phyloP scores from a whole-genome alignment of 2,113 vertebrate species.

The Hepsetus odoe region DNA sequence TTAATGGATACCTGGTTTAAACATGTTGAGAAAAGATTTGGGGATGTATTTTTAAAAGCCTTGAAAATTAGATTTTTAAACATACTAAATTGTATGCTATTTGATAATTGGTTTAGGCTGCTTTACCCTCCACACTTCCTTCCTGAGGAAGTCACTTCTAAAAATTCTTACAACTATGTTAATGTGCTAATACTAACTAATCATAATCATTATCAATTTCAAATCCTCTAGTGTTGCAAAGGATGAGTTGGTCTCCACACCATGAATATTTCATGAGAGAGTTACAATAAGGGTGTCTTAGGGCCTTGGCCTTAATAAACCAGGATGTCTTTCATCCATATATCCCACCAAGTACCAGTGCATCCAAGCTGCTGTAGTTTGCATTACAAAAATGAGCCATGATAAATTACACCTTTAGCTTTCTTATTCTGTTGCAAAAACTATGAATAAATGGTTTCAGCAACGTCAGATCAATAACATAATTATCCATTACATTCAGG shows the following conservation, averaged over 20 bases:
- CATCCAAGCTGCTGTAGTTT: background rate
- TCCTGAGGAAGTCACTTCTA: too few species aligned
- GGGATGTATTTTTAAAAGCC: too few species aligned
- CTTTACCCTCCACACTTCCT: background rate
- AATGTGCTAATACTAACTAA: too few species aligned
- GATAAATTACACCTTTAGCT: background rate
- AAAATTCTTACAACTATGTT: background rate
- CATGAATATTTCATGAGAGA: background rate
- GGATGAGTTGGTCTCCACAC: background rate
- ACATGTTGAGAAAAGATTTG: too few species aligned
- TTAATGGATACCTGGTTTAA: too few species aligned
- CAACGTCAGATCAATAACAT: background rate
- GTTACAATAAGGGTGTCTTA: background rate
- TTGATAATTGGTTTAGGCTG: too few species aligned
- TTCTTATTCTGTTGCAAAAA: background rate
- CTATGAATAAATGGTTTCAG: background rate
- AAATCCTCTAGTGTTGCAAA: background rate
- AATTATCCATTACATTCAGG: background rate
- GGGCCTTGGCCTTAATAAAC: background rate
- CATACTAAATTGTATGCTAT: too few species aligned
- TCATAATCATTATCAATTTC: background rate
- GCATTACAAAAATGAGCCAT: background rate
- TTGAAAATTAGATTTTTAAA: too few species aligned
- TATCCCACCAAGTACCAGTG: background rate
- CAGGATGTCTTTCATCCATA: background rate